phyloP scores from a whole-genome alignment of 2,888 invertebrate genomes.

The Habrosyne pyritoides region DNA sequence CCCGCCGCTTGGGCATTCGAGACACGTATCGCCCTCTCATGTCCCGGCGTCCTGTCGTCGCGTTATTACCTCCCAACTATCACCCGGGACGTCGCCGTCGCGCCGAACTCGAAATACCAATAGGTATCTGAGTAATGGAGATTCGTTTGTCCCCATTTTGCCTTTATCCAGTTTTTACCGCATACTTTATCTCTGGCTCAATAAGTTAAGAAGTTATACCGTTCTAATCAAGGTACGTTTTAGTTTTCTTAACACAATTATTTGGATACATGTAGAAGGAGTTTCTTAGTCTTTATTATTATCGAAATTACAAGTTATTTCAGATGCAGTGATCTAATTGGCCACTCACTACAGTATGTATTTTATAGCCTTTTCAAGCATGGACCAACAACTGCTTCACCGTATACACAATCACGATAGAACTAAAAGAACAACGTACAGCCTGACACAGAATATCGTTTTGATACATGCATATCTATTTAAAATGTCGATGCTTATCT shows the following conservation, averaged over 20 bases:
- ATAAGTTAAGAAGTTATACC: neutral
- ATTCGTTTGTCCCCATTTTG: neutral
- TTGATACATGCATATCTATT: constrained; percentile 18
- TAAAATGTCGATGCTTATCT: constrained; percentile 20
- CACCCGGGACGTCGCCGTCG: constrained; percentile 49
- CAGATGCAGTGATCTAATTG: neutral
- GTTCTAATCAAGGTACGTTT: neutral
- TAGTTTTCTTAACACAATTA: neutral
- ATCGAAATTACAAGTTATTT: neutral
- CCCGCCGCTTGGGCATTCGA: constrained; percentile 51
- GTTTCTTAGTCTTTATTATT: neutral
- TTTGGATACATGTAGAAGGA: neutral
- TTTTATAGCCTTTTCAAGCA: constrained; percentile 1
- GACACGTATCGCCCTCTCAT: constrained; percentile 74
- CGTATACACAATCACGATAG: constrained; percentile 5
- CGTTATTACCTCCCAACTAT: constrained; percentile 75
- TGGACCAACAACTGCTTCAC: constrained; percentile 8
- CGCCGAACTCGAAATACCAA: constrained; percentile 49
- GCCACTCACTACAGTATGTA: neutral
- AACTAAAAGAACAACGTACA: constrained; percentile 9
- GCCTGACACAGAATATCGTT: constrained; percentile 12
- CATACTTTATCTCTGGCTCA: neutral
- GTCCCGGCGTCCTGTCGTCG: constrained; percentile 67
- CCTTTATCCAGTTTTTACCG: neutral
- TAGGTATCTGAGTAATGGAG: constrained; percentile 18